Evolutionary conservation across 2,113 vertebrate genomes (phyloP).

Genomic region (Sander vitreus): DNA sequence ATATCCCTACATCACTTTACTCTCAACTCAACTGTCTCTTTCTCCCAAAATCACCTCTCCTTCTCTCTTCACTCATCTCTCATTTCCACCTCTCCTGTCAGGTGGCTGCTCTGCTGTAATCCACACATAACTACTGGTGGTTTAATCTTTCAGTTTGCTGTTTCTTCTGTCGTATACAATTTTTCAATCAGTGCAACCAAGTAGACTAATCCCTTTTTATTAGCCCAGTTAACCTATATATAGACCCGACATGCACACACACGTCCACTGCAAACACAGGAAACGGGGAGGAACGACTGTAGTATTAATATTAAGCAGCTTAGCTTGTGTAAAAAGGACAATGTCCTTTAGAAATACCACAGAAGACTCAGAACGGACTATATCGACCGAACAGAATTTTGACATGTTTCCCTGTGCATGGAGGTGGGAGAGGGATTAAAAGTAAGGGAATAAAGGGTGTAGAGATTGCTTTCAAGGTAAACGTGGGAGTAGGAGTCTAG

Average conservation of each 20-base stretch:
- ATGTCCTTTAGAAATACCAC: slow-evolving; percentile 70
- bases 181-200: slow-evolving; percentile 46
- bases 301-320: slow-evolving; percentile 78
- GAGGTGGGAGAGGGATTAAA: slow-evolving; percentile 3
- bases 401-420: background rate
- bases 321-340: slow-evolving; percentile 67
- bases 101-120: slow-evolving; percentile 54
- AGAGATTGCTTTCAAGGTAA: slow-evolving; percentile 57
- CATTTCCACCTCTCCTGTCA: slow-evolving; percentile 34
- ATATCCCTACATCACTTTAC: background rate
- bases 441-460: slow-evolving; percentile 10
- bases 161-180: slow-evolving; percentile 42
- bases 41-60: slow-evolving; percentile 22
- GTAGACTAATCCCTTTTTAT: slow-evolving; percentile 67
- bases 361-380: slow-evolving; percentile 58
- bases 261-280: slow-evolving; percentile 41
- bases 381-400: slow-evolving; percentile 53
- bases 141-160: slow-evolving; percentile 41
- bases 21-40: background rate
- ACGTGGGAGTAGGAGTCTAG: slow-evolving; percentile 33
- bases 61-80: background rate
- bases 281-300: slow-evolving; percentile 50
- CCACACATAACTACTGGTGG: slow-evolving; percentile 25
- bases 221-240: slow-evolving; percentile 73
- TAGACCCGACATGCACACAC: slow-evolving; percentile 42